Evolutionary conservation across 1,140 invertebrate species (phyloP).

Genomic region (Theocolax elegans): DNA sequence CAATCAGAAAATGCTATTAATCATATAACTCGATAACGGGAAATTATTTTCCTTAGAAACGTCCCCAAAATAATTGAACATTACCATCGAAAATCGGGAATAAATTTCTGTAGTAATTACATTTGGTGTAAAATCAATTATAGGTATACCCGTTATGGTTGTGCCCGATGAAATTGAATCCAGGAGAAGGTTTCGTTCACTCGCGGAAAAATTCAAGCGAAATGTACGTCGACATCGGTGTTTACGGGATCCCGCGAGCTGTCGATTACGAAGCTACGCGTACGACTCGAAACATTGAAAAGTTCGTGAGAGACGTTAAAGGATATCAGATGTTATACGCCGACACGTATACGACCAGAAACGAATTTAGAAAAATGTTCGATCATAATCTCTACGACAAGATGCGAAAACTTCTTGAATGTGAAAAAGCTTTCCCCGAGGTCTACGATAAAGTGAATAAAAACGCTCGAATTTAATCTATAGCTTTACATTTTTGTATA

Average conservation of each 20-base stretch:
- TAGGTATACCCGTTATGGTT: conserved; percentile 87
- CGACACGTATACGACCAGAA: conserved; percentile 80
- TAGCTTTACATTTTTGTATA: background rate
- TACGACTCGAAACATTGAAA: conserved; percentile 78
- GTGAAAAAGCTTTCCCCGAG: conserved; percentile 82
- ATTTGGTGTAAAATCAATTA: too few species aligned
- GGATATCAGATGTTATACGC: conserved; percentile 91
- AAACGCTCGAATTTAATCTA: conserved; percentile 70
- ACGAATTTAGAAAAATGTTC: conserved; percentile 88
- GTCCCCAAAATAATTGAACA: too few species aligned
- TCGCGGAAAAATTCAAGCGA: conserved; percentile 62
- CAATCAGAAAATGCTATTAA: too few species aligned
- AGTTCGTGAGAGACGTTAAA: conserved; percentile 74
- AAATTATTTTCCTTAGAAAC: too few species aligned
- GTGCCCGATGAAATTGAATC: conserved; percentile 81
- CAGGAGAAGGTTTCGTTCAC: conserved; percentile 78
- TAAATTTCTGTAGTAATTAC: too few species aligned
- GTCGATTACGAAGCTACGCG: conserved; percentile 73
- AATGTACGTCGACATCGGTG: conserved; percentile 84
- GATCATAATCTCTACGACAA: conserved; percentile 82
- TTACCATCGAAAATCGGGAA: too few species aligned
- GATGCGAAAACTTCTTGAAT: conserved; percentile 72
- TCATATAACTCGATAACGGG: too few species aligned
- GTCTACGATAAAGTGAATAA: conserved; percentile 85
- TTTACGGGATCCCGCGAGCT: conserved; percentile 81